These are phyloP conservation scores for Ectemnius lituratus DNA, from an alignment of 2,888 invertebrate species.

Conservation along the genomic window DNA sequence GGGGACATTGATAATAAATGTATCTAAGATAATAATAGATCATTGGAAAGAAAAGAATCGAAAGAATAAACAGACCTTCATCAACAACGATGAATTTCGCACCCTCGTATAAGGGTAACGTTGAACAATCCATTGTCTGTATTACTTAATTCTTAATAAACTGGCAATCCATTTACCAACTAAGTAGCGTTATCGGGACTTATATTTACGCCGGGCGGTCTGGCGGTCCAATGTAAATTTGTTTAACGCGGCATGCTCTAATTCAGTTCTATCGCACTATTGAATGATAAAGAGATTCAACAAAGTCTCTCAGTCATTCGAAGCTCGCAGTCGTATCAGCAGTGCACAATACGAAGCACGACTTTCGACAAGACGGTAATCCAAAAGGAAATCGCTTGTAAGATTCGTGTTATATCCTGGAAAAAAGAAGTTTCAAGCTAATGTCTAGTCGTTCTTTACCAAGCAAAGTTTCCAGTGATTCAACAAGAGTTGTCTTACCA, in stretches of 20 bases:
- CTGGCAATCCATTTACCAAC: no score
- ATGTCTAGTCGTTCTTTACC: background rate
- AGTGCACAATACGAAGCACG: no score
- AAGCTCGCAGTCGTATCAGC: no score
- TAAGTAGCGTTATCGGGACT: no score
- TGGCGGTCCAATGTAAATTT: background rate
- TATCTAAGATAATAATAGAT: background rate
- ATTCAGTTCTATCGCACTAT: background rate
- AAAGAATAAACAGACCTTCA: constrained; percentile 62
- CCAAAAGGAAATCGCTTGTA: no score
- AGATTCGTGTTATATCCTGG: no score
- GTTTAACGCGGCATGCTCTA: background rate
- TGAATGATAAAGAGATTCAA: no score
- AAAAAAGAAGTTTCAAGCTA: no score
- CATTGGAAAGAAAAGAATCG: background rate
- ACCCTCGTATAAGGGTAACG: constrained; percentile 61
- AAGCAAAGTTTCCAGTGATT: background rate
- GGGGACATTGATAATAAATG: background rate
- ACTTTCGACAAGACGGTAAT: no score
- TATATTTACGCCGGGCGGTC: no score
- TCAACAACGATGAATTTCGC: constrained; percentile 68
- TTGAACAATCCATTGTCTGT: constrained; percentile 16
- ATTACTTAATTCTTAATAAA: background rate
- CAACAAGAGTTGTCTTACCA: background rate
- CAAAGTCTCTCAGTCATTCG: no score